Evolutionary conservation across 2,113 vertebrate species (phyloP).

Genomic region (Leucopternis melanops): DNA sequence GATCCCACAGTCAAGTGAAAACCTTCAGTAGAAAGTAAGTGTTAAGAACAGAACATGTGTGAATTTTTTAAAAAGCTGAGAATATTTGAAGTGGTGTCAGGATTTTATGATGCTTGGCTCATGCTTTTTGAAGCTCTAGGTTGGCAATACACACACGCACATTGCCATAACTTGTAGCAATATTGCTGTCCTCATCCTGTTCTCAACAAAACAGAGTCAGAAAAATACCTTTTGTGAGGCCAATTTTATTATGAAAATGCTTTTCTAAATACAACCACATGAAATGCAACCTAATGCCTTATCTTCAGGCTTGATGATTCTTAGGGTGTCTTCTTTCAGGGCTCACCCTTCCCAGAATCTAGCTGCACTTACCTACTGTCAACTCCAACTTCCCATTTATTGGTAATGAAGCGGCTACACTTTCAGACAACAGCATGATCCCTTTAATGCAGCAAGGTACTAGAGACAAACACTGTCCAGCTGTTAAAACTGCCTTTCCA

Average conservation of each 20-base stretch:
- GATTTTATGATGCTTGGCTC: slow-evolving; percentile 10
- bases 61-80: background rate
- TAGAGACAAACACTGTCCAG: background rate
- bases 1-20: slow-evolving; percentile 6
- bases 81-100: background rate
- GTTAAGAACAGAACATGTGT: background rate
- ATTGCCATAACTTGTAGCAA: background rate
- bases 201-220: background rate
- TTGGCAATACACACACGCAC: background rate
- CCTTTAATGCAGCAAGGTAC: background rate
- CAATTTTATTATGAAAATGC: background rate
- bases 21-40: background rate
- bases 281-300: background rate
- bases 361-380: background rate
- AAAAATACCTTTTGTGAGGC: background rate
- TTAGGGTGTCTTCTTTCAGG: background rate
- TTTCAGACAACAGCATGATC: background rate
- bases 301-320: background rate
- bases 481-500: background rate
- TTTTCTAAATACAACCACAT: background rate
- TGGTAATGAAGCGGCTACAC: background rate
- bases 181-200: background rate
- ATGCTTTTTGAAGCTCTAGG: background rate
- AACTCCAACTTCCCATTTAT: background rate
- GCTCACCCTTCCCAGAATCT: background rate